Conservation (phyloP, 2,797 vertebrate genomes). For the Dendrocincla fuliginosa region DNA sequence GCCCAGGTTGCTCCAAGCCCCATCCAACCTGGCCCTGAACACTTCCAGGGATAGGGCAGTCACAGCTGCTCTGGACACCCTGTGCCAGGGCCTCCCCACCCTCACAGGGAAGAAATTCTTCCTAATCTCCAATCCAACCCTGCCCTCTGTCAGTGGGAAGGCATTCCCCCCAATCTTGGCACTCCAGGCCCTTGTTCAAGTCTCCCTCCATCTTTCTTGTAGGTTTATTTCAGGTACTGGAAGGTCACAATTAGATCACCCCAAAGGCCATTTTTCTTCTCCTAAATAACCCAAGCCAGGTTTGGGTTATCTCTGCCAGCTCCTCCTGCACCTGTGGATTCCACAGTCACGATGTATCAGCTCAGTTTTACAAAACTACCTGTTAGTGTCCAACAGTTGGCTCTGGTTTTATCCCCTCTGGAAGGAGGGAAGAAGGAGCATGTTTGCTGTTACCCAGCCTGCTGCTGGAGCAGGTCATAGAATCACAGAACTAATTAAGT, state of each 20-base stretch:
- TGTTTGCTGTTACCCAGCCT: neutral
- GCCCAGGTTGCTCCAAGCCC: neutral
- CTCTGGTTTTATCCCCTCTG: neutral
- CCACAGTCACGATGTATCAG: neutral
- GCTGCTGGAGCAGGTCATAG: neutral
- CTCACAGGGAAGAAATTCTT: neutral
- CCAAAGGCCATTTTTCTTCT: neutral
- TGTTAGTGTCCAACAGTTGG: fast-evolving
- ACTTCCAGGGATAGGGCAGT: neutral
- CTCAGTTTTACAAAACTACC: neutral
- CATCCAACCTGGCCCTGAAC: neutral
- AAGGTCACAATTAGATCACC: neutral
- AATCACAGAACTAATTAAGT: neutral
- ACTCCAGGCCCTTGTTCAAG: neutral
- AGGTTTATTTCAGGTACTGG: neutral
- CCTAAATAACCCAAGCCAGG: neutral
- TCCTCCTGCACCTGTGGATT: neutral
- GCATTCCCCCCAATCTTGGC: neutral
- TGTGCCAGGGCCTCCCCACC: neutral
- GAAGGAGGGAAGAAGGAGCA: neutral
- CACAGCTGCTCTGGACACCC: neutral
- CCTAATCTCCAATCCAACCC: neutral
- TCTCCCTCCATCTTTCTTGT: neutral
- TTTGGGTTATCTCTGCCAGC: neutral
- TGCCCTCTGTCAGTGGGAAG: neutral